These are phyloP conservation scores for Xestia xanthographa DNA, from an alignment of 2,888 invertebrate species.

Conservation along the genomic window DNA sequence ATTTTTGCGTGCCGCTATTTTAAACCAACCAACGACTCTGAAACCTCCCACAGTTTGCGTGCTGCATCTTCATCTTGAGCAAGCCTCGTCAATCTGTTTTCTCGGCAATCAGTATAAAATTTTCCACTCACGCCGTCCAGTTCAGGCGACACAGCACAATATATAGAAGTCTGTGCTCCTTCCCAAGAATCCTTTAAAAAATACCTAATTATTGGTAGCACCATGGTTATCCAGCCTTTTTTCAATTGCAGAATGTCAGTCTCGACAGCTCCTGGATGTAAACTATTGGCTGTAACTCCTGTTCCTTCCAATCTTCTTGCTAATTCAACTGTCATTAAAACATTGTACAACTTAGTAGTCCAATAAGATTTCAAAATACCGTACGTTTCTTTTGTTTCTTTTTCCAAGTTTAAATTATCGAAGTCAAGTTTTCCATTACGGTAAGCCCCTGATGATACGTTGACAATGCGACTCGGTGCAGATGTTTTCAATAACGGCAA, in stretches of 20 bases:
- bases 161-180: slow-evolving; percentile 89
- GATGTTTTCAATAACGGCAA: slow-evolving; percentile 84
- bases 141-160: slow-evolving; percentile 88
- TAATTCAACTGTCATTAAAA: slow-evolving; percentile 93
- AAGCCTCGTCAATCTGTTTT: slow-evolving; percentile 78
- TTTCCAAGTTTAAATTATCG: slow-evolving; percentile 75
- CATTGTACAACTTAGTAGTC: slow-evolving; percentile 94
- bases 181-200: slow-evolving; percentile 77
- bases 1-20: slow-evolving; percentile 43
- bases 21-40: slow-evolving; percentile 73
- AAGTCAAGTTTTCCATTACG: slow-evolving; percentile 73
- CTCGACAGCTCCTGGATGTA: slow-evolving; percentile 94
- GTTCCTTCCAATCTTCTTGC: slow-evolving; percentile 92
- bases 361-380: slow-evolving; percentile 61
- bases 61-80: slow-evolving; percentile 88
- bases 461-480: slow-evolving; percentile 83
- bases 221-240: slow-evolving; percentile 61
- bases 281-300: slow-evolving; percentile 93
- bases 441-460: slow-evolving; percentile 80
- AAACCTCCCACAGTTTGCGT: slow-evolving; percentile 92
- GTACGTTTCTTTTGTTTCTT: slow-evolving; percentile 65
- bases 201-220: slow-evolving; percentile 80
- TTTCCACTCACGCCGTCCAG: slow-evolving; percentile 90
- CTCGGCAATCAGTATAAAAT: slow-evolving; percentile 91
- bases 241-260: slow-evolving; percentile 89